Evolutionary conservation across 2,113 vertebrate genomes (phyloP).

Genomic region (Aspidoscelis tigris): DNA sequence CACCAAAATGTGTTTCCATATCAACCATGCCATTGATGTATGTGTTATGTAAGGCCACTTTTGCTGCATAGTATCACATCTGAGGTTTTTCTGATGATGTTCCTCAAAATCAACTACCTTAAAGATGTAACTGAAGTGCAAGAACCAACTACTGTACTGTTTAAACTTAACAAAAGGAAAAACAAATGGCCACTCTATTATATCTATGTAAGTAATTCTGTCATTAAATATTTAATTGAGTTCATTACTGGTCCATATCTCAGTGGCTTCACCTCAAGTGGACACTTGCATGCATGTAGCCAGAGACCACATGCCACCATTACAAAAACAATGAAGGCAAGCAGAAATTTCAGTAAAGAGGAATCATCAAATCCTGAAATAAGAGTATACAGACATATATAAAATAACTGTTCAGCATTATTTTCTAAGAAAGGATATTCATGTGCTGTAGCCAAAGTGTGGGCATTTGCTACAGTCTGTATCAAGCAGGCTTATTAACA

Average conservation of each 20-base stretch:
- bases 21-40: conserved; percentile 34
- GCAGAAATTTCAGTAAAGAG: not conserved
- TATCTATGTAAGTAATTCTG: not conserved
- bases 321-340: not conserved
- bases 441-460: not conserved
- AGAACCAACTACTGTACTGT: not conserved
- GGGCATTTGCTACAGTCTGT: conserved; percentile 38
- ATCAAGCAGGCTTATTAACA: conserved; percentile 42
- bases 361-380: not conserved
- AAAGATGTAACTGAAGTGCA: not conserved
- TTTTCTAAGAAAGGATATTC: conserved; percentile 26
- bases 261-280: not conserved
- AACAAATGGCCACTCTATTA: not conserved
- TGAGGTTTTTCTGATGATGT: not conserved
- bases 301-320: not conserved
- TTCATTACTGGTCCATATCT: not conserved
- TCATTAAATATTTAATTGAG: not conserved
- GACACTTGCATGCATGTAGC: not conserved
- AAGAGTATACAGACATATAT: not conserved
- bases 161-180: not conserved
- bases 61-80: conserved; percentile 28
- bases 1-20: conserved; percentile 23
- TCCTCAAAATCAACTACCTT: conserved; percentile 34
- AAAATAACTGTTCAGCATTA: conserved; percentile 21
- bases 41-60: conserved; percentile 27